phyloP scores from a whole-genome alignment of 64 coral and sea anemone genomes.

The Acropora yongei region DNA sequence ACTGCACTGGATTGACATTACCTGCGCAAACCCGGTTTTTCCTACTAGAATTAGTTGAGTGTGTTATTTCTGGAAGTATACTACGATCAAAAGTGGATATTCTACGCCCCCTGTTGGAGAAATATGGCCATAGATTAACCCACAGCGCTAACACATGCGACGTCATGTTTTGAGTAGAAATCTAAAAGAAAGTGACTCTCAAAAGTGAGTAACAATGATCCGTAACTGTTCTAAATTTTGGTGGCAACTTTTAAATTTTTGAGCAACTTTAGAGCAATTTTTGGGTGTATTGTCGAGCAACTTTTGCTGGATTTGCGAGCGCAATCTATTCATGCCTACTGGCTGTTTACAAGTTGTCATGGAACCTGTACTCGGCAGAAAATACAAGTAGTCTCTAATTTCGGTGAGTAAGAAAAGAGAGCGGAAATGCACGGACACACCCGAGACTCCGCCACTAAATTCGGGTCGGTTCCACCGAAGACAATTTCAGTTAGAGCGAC shows the following conservation, averaged over 20 bases:
- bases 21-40: constrained; percentile 64
- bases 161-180: too few relatives aligned
- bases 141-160: not conserved
- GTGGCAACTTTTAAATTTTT: constrained; percentile 20
- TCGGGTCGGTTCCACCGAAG: too few relatives aligned
- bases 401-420: too few relatives aligned
- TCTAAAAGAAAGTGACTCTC: too few relatives aligned
- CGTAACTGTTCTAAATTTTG: not conserved
- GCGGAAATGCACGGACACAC: too few relatives aligned
- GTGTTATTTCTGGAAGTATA: constrained; percentile 70
- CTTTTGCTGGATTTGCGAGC: constrained; percentile 2
- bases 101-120: constrained; percentile 65
- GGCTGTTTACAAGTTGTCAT: too few relatives aligned
- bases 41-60: constrained; percentile 63
- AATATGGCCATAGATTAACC: constrained; percentile 80
- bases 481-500: too few relatives aligned
- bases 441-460: too few relatives aligned
- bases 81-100: constrained; percentile 69
- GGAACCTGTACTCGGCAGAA: too few relatives aligned
- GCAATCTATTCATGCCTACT: constrained; percentile 11
- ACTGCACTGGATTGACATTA: constrained; percentile 69
- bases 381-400: too few relatives aligned
- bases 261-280: not conserved
- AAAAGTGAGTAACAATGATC: too few relatives aligned
- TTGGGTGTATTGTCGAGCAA: not conserved